Base-by-base conservation (phyloP, 1,140 invertebrate species). In the Lanistes nyassanus region DNA sequence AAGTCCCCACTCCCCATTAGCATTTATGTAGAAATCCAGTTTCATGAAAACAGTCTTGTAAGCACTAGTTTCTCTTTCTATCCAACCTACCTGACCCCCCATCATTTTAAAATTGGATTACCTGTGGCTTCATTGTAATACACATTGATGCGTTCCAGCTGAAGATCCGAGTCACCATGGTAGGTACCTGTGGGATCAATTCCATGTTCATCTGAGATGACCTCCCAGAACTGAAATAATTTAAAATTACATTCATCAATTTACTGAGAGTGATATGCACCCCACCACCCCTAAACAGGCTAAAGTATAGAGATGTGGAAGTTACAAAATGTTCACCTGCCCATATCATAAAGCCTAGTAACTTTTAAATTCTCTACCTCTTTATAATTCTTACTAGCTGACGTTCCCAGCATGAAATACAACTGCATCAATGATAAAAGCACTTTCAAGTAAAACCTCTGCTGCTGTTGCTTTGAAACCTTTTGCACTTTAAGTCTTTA, bases 211-310 rank as follows among this genome's bases (percentile, higher is more conserved):
- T 91, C 70, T 5, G 70, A 72, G 53, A 72, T 72, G 3, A 72
- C 70, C 26, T 97, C 95, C 96, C 95, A 97, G 91, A 97, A 97
- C 95, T 97, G 74, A 53, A 81, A 78, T 21, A 62, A 66, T 21
- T 47, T 68, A 47, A 26, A 31, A 31, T 23, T n/a, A 42, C 13
- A 9, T n/a, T 7, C 39, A n/a, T n/a, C 9, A 7, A 42, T 42
- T 23, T 26, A 1, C 39, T 4, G 13, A 13, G 13, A 0, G 26
- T 7, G 34, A 36, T 7, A 36, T 66, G 31, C 13, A 36, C 7
- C 36, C 3, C 6, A 3, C 39, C 29, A 16, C 3, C 39, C 3
- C 13, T 42, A 13, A 16, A 67, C 51, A 23, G 6, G 3, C 19
- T 37, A 21, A 47, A 31, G 21, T 26, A 23, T 6, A 42, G 9